These are phyloP conservation scores for Heteromyza rotundicornis DNA, from an alignment of 2,888 invertebrate species.

Conservation along the genomic window DNA sequence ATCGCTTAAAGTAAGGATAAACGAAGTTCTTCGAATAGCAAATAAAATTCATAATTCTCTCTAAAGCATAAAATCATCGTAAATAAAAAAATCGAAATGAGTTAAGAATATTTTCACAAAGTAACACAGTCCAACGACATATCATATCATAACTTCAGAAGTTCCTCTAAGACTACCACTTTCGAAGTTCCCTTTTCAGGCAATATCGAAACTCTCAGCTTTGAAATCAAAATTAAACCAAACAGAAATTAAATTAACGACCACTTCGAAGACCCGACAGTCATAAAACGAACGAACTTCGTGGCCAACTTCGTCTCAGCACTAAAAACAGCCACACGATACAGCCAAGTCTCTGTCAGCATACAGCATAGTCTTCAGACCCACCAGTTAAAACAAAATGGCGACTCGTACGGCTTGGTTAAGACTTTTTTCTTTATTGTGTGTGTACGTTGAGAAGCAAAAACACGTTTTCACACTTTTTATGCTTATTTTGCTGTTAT, in stretches of 20 bases:
- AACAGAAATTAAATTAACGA: background rate
- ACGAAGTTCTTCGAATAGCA: too few species aligned
- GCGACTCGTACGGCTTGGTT: slow-evolving; percentile 30
- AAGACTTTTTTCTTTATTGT: slow-evolving; percentile 7
- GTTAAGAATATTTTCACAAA: too few species aligned
- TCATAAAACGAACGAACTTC: too few species aligned
- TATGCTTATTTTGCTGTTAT: slow-evolving; percentile 11
- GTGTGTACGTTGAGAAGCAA: background rate
- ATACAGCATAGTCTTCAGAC: background rate
- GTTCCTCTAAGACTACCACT: too few species aligned
- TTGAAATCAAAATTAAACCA: slow-evolving; percentile 18
- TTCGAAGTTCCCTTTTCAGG: too few species aligned
- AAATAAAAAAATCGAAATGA: too few species aligned
- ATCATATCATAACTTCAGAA: too few species aligned
- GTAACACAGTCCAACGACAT: too few species aligned
- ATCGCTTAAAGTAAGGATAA: too few species aligned
- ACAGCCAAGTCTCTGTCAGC: background rate
- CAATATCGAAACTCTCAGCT: too few species aligned
- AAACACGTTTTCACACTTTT: slow-evolving; percentile 45
- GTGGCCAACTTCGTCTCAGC: background rate
- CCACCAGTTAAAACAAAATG: slow-evolving; percentile 41
- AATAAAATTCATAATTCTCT: too few species aligned
- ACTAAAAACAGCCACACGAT: background rate
- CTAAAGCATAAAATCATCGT: too few species aligned
- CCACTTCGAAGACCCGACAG: background rate